Base-by-base conservation (phyloP, 1,140 invertebrate genomes). In the Cotesia vestalis region DNA sequence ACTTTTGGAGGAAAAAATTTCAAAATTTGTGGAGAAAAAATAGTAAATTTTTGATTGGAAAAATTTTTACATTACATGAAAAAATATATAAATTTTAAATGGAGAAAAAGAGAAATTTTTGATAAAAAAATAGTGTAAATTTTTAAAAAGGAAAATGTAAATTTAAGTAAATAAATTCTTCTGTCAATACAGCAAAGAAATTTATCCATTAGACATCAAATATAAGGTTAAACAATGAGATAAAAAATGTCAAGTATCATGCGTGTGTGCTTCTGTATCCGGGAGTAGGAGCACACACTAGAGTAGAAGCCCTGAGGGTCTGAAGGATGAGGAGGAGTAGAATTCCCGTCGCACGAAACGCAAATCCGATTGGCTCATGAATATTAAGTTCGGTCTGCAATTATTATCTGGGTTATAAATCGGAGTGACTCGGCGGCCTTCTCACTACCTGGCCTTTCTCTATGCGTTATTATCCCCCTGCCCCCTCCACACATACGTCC, bases 321-420 rank as follows among this genome's bases (percentile, higher is more conserved):
- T 40, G 40, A 46, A 46, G 40, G 40, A 46, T 46, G 40, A 46
- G 27, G 55, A 20, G 59, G 20, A 40, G 52, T 57, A 38, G 52
- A 55, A 46, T 66, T 83, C 80, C 80, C 79, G 80, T 84, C 83
- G 82, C 83, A 78, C 81, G 79, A 79, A 81, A 81, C 78, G 84
- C 84, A 85, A 86, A 87, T 87, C 84, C 85, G 84, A 87, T 87
- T 87, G 85, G 85, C 84, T 87, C 85, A 87, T 87, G 85, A 87
- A 87, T 87, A 87, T 87, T 87, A 86, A 87, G 85, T 86, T 85
- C 81, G 83, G 82, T 80, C 84, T 78, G 84, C 85, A 87, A 87
- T 87, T 86, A 87, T 87, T 85, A 87, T 87, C 85, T 85, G 83
- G 83, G 84, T 86, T 87, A 86, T 87, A 87, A 87, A 87, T 86